Evolutionary conservation across 2,113 vertebrate species (phyloP).

Genomic region (Leucopternis melanops): DNA sequence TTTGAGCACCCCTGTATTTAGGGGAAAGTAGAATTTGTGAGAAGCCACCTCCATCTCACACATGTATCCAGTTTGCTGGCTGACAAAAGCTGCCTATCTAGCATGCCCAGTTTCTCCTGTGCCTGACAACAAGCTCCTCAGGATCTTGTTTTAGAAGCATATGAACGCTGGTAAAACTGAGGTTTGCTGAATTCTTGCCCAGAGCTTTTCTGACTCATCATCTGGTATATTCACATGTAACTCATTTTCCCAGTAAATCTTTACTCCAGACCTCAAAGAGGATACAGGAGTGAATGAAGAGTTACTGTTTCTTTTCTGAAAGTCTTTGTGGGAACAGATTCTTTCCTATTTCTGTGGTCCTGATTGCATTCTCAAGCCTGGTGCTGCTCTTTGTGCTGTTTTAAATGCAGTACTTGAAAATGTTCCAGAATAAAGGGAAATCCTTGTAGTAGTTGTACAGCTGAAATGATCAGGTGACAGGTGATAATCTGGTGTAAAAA

Average conservation of each 20-base stretch:
- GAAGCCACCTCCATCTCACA: not conserved
- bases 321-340: constrained; percentile 3
- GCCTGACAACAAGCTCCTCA: not conserved
- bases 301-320: not conserved
- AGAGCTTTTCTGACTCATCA: constrained; percentile 41
- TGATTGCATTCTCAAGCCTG: not conserved
- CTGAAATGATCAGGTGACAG: not conserved
- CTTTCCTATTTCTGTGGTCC: not conserved
- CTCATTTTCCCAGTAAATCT: constrained; percentile 21
- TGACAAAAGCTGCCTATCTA: not conserved
- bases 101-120: not conserved
- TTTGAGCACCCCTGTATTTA: not conserved
- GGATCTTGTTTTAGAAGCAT: constrained; percentile 25
- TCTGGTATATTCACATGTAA: constrained; percentile 27
- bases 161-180: constrained; percentile 13
- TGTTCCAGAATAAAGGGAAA: not conserved
- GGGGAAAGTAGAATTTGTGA: not conserved
- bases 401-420: not conserved
- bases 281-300: constrained; percentile 11
- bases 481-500: not conserved
- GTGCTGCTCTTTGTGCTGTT: not conserved
- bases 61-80: not conserved
- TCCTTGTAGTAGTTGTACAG: not conserved
- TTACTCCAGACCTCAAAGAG: constrained; percentile 20
- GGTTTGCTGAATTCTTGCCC: constrained; percentile 35